A percentile compares a stretch with the other conserved stretches of the same genome.
These are phyloP conservation scores for Ptychadena robeensis DNA, from an alignment of 2,797 vertebrate species.

Conservation along the genomic window DNA sequence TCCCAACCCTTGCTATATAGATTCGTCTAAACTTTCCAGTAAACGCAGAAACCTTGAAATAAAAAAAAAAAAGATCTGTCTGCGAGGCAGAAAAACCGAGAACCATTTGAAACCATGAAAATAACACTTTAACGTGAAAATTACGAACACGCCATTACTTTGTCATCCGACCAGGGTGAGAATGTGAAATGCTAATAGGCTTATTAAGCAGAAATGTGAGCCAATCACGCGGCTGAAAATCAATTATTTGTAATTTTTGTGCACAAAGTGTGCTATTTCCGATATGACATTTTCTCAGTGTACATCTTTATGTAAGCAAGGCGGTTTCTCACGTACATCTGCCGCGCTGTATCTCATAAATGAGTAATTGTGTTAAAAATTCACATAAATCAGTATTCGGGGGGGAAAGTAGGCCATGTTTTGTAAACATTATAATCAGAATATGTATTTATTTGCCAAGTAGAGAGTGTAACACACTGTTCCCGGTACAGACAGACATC, in stretches of 20 bases:
- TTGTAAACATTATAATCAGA: constrained; percentile 48
- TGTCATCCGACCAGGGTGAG: background rate
- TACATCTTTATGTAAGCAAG: constrained; percentile 33
- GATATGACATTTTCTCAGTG: constrained; percentile 15
- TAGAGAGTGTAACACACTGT: constrained; percentile 4
- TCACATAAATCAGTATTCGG: constrained; percentile 35
- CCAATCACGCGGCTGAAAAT: constrained; percentile 4
- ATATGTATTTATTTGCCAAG: constrained; percentile 23
- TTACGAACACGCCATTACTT: background rate
- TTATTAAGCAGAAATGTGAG: constrained; percentile 21
- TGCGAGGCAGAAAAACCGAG: too few species aligned
- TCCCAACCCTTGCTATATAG: too few species aligned
- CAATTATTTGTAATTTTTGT: constrained; percentile 46
- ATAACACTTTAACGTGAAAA: background rate
- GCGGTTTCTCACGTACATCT: constrained; percentile 16
- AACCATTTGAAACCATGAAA: constrained; percentile 1
- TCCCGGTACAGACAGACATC: background rate
- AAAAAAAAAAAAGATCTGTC: too few species aligned
- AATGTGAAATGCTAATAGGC: constrained; percentile 10
- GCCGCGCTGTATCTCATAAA: constrained; percentile 47
- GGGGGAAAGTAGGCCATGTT: constrained; percentile 28
- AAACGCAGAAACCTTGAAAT: too few species aligned
- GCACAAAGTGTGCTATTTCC: background rate
- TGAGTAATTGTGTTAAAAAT: constrained; percentile 43
- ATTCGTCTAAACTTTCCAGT: too few species aligned